Evolutionary conservation across 2,113 vertebrate species (phyloP).

Genomic region (Epinephelus cyanopodus): DNA sequence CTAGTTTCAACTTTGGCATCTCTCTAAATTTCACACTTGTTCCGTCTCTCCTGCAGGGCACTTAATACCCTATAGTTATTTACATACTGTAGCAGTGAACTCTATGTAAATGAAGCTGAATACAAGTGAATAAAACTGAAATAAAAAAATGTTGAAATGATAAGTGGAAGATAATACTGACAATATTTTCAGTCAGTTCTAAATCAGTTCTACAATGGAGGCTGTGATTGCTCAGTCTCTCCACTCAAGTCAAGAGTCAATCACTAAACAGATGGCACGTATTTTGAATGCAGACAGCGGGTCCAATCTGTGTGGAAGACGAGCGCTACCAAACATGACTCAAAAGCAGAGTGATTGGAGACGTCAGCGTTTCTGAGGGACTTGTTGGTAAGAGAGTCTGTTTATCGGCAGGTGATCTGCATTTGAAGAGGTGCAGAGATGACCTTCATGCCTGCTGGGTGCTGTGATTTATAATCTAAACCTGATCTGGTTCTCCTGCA

Average conservation of each 20-base stretch:
- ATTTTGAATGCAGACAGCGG: slow-evolving; percentile 29
- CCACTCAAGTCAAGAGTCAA: slow-evolving; percentile 34
- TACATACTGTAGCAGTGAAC: neutral
- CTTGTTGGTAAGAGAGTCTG: slow-evolving; percentile 1
- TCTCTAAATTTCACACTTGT: neutral
- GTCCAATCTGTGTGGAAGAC: slow-evolving; percentile 10
- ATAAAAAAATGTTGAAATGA: neutral
- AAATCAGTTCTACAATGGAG: neutral
- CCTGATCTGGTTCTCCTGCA: slow-evolving; percentile 2
- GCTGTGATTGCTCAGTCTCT: slow-evolving; percentile 9
- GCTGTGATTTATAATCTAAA: slow-evolving; percentile 7
- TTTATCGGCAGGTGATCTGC: neutral
- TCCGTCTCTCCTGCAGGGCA: neutral
- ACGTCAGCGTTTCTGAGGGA: slow-evolving; percentile 19
- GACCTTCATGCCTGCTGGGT: slow-evolving; percentile 14
- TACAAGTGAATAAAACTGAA: neutral
- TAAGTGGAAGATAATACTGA: neutral
- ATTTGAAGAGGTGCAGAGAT: slow-evolving; percentile 18
- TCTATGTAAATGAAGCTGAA: neutral
- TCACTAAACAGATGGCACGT: slow-evolving; percentile 41
- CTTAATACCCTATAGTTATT: neutral
- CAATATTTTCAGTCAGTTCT: neutral
- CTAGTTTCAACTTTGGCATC: neutral
- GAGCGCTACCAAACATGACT: slow-evolving; percentile 33
- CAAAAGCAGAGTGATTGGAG: slow-evolving; percentile 22